Evolutionary conservation across 2,113 vertebrate genomes (phyloP).

Genomic region (Chaetura pelagica): DNA sequence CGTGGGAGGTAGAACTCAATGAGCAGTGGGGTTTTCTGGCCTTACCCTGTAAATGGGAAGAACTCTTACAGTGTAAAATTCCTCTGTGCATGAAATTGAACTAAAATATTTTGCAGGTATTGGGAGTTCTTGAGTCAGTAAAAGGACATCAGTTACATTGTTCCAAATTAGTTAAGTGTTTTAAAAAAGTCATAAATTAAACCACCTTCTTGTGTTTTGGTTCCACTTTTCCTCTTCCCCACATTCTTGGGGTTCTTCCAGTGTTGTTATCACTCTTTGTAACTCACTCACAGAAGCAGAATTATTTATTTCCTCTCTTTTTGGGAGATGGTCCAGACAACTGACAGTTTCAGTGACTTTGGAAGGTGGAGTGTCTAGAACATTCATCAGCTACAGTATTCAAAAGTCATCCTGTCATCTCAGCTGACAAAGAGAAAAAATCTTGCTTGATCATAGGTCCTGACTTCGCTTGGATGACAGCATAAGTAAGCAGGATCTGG

Average conservation of each 20-base stretch:
- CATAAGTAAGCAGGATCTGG: neutral
- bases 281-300: neutral
- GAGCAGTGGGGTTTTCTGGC: neutral
- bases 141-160: neutral
- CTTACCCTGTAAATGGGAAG: neutral
- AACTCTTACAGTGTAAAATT: neutral
- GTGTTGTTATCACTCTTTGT: neutral
- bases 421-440: neutral
- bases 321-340: neutral
- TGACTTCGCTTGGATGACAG: neutral
- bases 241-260: fast-evolving
- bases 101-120: neutral
- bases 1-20: neutral
- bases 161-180: neutral
- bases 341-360: neutral
- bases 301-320: neutral
- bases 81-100: neutral
- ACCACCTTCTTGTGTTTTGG: neutral
- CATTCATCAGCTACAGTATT: neutral
- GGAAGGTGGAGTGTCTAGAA: neutral
- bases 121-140: neutral
- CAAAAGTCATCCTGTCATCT: neutral
- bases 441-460: neutral
- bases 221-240: neutral
- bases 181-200: neutral